Evolutionary conservation across 2,113 vertebrate genomes (phyloP).

Genomic region (Alaudala cheleensis): DNA sequence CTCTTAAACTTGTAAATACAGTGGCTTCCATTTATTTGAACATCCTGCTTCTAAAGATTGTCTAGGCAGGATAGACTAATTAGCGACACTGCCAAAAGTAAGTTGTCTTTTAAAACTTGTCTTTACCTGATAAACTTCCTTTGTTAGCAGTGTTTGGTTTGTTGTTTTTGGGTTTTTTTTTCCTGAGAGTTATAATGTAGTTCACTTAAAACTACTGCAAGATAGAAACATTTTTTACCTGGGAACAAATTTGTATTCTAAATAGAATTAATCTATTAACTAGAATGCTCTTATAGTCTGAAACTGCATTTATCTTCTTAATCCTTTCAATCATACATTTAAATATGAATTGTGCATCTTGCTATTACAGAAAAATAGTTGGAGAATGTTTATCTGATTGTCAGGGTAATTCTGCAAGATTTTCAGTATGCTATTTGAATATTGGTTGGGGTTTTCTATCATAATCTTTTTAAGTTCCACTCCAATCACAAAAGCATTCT

Average conservation of each 20-base stretch:
- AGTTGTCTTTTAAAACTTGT: background rate
- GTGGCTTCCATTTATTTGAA: background rate
- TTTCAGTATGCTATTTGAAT: background rate
- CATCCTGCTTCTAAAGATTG: background rate
- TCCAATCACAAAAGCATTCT: background rate
- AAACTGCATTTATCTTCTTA: constrained; percentile 5
- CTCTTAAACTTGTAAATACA: background rate
- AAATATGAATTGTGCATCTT: background rate
- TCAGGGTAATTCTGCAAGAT: background rate
- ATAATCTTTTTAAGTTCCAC: background rate
- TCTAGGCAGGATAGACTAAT: background rate
- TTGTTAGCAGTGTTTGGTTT: background rate
- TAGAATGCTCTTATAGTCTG: background rate
- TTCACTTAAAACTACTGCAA: background rate
- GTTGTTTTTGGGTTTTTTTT: background rate
- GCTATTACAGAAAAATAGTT: background rate
- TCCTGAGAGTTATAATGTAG: background rate
- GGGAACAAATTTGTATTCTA: background rate
- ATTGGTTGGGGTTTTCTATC: background rate
- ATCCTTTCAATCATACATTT: background rate
- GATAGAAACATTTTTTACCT: background rate
- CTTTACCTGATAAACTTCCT: background rate
- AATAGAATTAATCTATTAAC: constrained; percentile 6
- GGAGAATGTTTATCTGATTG: background rate
- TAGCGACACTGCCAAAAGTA: background rate